These are phyloP conservation scores for Diplosoma virens DNA, from an alignment of 23 tunicate genomes.

Conservation along the genomic window DNA sequence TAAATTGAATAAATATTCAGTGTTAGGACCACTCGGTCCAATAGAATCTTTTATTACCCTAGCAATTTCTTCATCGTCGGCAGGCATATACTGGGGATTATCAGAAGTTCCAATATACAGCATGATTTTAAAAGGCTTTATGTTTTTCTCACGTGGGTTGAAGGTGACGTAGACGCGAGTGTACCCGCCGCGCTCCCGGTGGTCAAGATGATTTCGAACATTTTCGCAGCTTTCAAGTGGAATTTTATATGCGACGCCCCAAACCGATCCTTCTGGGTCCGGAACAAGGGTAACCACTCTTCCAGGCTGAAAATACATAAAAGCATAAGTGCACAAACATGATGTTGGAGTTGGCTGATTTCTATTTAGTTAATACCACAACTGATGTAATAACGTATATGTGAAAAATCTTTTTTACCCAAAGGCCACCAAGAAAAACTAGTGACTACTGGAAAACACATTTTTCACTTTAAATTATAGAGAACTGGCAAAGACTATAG, in stretches of 20 bases:
- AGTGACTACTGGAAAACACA: too few relatives aligned
- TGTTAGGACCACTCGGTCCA: constrained; percentile 82
- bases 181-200: constrained; percentile 71
- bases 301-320: constrained; percentile 66
- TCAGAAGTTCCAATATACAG: constrained; percentile 80
- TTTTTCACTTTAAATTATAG: too few relatives aligned
- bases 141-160: constrained; percentile 49
- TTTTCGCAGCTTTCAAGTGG: constrained; percentile 29
- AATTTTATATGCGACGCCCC: constrained; percentile 92
- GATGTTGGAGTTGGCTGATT: neutral
- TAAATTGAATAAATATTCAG: constrained; percentile 74
- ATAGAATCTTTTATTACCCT: constrained; percentile 40
- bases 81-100: constrained; percentile 71
- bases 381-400: neutral
- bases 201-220: constrained; percentile 53
- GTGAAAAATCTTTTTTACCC: too few relatives aligned
- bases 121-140: constrained; percentile 36
- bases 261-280: constrained; percentile 44
- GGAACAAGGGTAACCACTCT: constrained; percentile 77
- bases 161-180: constrained; percentile 40
- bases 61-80: constrained; percentile 52
- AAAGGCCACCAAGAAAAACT: too few relatives aligned
- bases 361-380: neutral
- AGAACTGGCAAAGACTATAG: too few relatives aligned
- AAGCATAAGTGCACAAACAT: neutral